Base-by-base conservation (phyloP, 2,113 vertebrate species). In the Lycocorax pyrrhopterus region DNA sequence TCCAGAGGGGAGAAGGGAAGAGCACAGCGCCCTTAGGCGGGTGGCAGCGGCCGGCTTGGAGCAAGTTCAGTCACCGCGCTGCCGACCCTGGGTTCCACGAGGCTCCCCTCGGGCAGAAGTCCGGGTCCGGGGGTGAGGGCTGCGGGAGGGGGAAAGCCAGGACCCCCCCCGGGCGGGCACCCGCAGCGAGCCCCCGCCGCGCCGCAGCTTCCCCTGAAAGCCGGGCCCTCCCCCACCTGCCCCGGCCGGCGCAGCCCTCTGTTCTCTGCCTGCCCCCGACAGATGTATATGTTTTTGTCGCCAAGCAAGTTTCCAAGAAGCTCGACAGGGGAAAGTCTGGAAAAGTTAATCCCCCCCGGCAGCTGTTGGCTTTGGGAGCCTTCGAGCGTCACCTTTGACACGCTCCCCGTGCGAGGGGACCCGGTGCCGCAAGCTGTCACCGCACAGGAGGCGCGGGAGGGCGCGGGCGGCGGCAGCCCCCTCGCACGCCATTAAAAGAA, bases 341-440 rank as follows among this genome's bases (percentile, higher is more conserved):
- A 98, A 97, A 98, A 98, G 98, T 98, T 98, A 98, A 98, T 98
- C 98, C 98, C 98, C 82, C 97, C 96, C 97, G 98, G 98, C 98
- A 98, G 98, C 98, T 99, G 98, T 98, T 98, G 98, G 98, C 98
- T 98, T 98, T 97, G 96, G 98, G 98, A 98, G 98, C 98, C 98
- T 98, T 98, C 97, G 98, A 98, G 98, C 98, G 97, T 99, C 98
- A 98, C 98, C 98, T 99, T 98, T 99, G 98, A 99, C 98, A 98
- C 97, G 97, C 97, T 96, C 97, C 97, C 98, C 97, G 89, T 79
- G 89, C 89, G 97, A 96, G 97, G 96, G 97, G 75, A 96, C 97
- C 97, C 97, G 96, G 97, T 96, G 94, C 98, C 97, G 97, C 98
- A 98, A 99, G 98, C 98, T 99, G 98, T 98, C 98, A 97, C 97